These are phyloP conservation scores for Heliconius congener DNA, from an alignment of 1,140 invertebrate genomes.

Conservation along the genomic window DNA sequence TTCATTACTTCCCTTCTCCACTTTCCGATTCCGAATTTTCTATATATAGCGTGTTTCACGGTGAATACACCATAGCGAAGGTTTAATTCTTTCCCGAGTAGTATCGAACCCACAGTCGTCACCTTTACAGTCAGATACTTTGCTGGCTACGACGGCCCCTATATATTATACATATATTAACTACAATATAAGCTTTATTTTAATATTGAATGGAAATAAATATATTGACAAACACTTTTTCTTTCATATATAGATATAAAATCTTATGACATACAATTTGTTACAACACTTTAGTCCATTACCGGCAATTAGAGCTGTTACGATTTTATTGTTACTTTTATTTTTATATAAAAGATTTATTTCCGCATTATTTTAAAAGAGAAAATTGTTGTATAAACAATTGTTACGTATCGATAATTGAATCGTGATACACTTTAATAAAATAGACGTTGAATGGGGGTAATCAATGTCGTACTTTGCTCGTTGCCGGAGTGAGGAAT, in stretches of 20 bases:
- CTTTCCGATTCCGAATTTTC: too few relatives aligned
- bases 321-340: not conserved
- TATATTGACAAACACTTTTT: not conserved
- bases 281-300: slow-evolving; percentile 10
- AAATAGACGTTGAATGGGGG: not conserved
- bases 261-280: slow-evolving; percentile 1
- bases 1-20: too few relatives aligned
- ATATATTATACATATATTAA: too few relatives aligned
- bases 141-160: too few relatives aligned
- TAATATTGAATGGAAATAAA: not conserved
- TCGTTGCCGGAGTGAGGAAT: not conserved
- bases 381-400: not conserved
- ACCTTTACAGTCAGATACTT: too few relatives aligned
- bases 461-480: not conserved
- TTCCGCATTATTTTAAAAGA: not conserved
- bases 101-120: too few relatives aligned
- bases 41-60: too few relatives aligned
- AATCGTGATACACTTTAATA: not conserved
- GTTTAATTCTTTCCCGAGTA: too few relatives aligned
- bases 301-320: not conserved
- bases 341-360: not conserved
- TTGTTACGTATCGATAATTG: not conserved
- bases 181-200: too few relatives aligned
- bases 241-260: not conserved
- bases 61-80: too few relatives aligned